Evolutionary conservation across 2,113 vertebrate species (phyloP).

Genomic region (Syrmaticus mikado): DNA sequence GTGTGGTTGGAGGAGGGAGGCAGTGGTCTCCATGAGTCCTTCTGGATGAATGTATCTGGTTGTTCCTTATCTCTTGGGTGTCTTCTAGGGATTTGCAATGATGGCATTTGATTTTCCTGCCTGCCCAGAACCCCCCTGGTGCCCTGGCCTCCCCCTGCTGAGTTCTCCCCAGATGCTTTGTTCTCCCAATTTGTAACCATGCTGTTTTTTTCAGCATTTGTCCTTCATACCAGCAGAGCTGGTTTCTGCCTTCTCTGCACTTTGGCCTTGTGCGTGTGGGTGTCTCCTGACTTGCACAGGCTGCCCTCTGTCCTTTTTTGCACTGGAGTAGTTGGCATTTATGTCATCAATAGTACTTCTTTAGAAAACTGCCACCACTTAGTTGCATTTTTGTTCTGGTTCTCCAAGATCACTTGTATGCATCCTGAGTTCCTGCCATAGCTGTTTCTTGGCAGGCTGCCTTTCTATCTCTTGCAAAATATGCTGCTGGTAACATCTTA

Average conservation of each 20-base stretch:
- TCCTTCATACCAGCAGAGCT: neutral
- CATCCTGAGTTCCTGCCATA: neutral
- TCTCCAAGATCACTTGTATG: neutral
- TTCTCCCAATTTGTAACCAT: neutral
- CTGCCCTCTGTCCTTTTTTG: neutral
- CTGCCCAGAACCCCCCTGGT: too few species aligned
- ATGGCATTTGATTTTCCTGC: neutral
- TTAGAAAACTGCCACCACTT: neutral
- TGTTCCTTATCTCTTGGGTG: neutral
- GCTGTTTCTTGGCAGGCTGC: neutral
- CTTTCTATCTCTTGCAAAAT: neutral
- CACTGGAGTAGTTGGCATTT: neutral
- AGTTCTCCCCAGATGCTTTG: neutral
- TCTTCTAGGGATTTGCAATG: neutral
- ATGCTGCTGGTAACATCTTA: neutral
- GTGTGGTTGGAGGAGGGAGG: rapidly evolving
- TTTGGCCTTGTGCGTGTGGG: neutral
- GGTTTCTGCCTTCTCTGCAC: neutral
- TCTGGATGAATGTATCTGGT: neutral
- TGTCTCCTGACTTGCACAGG: neutral
- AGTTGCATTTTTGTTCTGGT: neutral
- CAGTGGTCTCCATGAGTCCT: rapidly evolving
- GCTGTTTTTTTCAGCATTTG: neutral
- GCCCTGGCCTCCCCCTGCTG: rapidly evolving
- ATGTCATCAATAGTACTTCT: neutral